Conservation (phyloP, 2,113 vertebrate genomes). For the Oreochromis aureus region DNA sequence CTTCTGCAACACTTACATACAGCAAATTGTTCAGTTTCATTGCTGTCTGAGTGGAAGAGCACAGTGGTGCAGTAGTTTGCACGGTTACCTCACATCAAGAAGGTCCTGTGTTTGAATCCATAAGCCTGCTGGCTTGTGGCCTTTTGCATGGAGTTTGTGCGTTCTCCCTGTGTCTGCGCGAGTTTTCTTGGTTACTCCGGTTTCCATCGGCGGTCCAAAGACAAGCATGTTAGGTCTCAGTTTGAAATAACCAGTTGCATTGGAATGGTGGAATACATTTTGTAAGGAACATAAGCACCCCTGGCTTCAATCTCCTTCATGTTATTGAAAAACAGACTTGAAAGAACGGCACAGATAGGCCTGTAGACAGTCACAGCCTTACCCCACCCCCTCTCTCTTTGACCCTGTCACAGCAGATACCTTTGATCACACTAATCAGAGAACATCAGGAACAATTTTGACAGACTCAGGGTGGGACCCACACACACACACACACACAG, state of each 20-base stretch:
- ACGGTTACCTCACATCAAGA: not conserved
- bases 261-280: not conserved
- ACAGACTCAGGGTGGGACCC: not conserved
- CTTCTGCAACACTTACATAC: not conserved
- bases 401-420: slow-evolving; percentile 3
- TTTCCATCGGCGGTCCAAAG: not conserved
- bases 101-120: not conserved
- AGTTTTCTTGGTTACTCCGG: rapidly evolving
- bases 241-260: not conserved
- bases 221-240: not conserved
- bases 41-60: not conserved
- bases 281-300: not conserved
- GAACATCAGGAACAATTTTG: slow-evolving; percentile 27
- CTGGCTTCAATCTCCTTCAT: not conserved
- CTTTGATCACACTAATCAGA: slow-evolving; percentile 39
- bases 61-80: not conserved
- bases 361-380: not conserved
- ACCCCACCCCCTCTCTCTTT: not conserved
- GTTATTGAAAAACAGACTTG: not conserved
- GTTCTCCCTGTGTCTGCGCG: not conserved
- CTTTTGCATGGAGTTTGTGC: not conserved
- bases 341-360: not conserved
- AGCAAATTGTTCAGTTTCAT: not conserved
- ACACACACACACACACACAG: not conserved
- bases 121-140: not conserved